These are phyloP conservation scores for Montipora cactus DNA, from an alignment of 64 coral and sea anemone species.

Conservation along the genomic window DNA sequence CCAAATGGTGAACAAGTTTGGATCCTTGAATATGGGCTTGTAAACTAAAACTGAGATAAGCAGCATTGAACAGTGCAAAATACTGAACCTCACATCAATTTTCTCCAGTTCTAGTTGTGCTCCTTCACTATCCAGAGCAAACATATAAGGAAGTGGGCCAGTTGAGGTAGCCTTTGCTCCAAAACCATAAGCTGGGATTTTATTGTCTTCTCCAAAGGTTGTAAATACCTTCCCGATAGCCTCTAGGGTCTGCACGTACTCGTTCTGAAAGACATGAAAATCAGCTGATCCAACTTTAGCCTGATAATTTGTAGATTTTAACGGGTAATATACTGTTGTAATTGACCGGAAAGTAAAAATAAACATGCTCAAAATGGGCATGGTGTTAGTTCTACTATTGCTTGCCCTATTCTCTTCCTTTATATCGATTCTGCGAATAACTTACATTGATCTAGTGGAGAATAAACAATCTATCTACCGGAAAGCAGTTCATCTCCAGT, in stretches of 20 bases:
- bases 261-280: slow-evolving; percentile 60
- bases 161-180: slow-evolving; percentile 72
- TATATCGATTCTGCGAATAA: too few species aligned
- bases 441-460: too few species aligned
- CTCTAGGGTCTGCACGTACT: slow-evolving; percentile 72
- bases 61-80: not conserved
- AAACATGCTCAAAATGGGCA: too few species aligned
- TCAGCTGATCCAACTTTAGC: not conserved
- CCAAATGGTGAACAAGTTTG: too few species aligned
- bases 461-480: too few species aligned
- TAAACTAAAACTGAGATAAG: not conserved
- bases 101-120: slow-evolving; percentile 42
- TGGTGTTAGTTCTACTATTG: too few species aligned
- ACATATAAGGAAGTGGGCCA: slow-evolving; percentile 42
- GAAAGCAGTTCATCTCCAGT: too few species aligned
- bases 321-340: too few species aligned
- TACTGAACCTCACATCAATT: slow-evolving; percentile 62
- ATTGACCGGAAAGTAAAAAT: too few species aligned
- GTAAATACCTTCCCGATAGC: slow-evolving; percentile 69
- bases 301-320: not conserved
- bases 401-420: too few species aligned
- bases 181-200: slow-evolving; percentile 88
- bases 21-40: too few species aligned
- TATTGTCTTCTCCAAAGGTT: slow-evolving; percentile 65
- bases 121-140: slow-evolving; percentile 61